Evolutionary conservation across 2,797 vertebrate species (phyloP).

Genomic region (Leptatherina wallacei): DNA sequence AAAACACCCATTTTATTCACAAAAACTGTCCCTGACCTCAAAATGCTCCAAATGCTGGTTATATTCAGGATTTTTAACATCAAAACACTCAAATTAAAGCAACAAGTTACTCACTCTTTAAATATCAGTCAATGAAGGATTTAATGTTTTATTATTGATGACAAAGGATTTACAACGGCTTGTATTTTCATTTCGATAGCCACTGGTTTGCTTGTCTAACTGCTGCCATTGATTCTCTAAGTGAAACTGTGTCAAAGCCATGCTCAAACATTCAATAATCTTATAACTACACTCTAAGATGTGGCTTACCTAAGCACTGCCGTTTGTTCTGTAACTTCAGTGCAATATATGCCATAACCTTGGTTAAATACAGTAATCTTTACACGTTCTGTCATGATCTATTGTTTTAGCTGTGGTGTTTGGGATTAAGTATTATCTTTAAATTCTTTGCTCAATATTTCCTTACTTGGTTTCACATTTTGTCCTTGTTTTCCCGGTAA

Average conservation of each 20-base stretch:
- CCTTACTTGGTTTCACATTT: background rate
- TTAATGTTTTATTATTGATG: slow-evolving; percentile 1
- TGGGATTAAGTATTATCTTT: background rate
- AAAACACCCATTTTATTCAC: background rate
- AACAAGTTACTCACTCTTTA: background rate
- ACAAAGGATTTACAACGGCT: too few species aligned
- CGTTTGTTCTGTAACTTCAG: background rate
- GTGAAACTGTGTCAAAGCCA: background rate
- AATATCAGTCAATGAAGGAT: background rate
- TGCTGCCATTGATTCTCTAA: background rate
- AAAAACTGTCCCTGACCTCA: background rate
- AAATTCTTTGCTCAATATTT: background rate
- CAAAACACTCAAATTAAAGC: background rate
- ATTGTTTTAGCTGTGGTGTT: background rate
- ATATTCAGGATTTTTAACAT: background rate
- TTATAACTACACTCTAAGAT: background rate
- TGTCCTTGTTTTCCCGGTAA: background rate
- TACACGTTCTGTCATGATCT: background rate
- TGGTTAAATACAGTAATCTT: background rate
- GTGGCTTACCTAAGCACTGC: background rate
- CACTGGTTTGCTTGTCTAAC: background rate
- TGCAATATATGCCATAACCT: background rate
- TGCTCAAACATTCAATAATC: background rate
- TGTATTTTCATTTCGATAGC: background rate
- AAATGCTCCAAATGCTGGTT: background rate